phyloP scores from a whole-genome alignment of 2,888 invertebrate genomes.

The Drosophila putrida region DNA sequence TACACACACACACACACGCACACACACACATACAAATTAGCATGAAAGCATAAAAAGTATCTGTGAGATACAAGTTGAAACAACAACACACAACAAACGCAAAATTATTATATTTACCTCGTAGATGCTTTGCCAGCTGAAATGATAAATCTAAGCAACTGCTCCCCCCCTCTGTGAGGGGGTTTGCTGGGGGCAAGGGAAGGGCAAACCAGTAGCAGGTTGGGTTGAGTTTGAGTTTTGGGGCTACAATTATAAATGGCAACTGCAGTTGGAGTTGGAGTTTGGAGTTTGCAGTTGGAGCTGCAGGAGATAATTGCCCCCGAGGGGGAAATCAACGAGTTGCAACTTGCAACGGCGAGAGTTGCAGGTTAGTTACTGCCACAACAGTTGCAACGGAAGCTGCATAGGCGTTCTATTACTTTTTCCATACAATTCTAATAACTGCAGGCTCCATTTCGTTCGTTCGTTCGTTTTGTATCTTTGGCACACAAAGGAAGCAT shows the following conservation, averaged over 20 bases:
- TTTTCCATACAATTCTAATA: slow-evolving; percentile 69
- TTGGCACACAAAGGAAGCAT: slow-evolving; percentile 37
- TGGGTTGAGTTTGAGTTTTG: slow-evolving; percentile 58
- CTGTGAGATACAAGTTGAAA: slow-evolving; percentile 35
- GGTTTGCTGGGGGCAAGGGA: background rate
- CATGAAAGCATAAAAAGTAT: slow-evolving; percentile 60
- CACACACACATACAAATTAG: slow-evolving; percentile 50
- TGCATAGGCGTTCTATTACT: slow-evolving; percentile 58
- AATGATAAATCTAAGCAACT: slow-evolving; percentile 71
- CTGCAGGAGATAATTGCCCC: slow-evolving; percentile 59
- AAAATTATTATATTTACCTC: slow-evolving; percentile 61
- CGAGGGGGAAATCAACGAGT: slow-evolving; percentile 61
- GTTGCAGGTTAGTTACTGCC: slow-evolving; percentile 12
- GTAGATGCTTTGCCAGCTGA: slow-evolving; percentile 59
- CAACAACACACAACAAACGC: slow-evolving; percentile 37
- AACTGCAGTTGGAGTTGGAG: slow-evolving; percentile 36
- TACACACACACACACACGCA: slow-evolving; percentile 40
- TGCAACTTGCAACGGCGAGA: slow-evolving; percentile 31
- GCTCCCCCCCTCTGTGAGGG: slow-evolving; percentile 13
- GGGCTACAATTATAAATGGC: slow-evolving; percentile 64
- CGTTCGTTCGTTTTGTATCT: slow-evolving; percentile 35
- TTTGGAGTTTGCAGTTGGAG: slow-evolving; percentile 16
- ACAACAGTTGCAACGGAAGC: slow-evolving; percentile 42
- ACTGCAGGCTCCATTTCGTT: slow-evolving; percentile 51
- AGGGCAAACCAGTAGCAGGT: slow-evolving; percentile 45